phyloP scores from a whole-genome alignment of 2,797 vertebrate genomes.

The Falco biarmicus region DNA sequence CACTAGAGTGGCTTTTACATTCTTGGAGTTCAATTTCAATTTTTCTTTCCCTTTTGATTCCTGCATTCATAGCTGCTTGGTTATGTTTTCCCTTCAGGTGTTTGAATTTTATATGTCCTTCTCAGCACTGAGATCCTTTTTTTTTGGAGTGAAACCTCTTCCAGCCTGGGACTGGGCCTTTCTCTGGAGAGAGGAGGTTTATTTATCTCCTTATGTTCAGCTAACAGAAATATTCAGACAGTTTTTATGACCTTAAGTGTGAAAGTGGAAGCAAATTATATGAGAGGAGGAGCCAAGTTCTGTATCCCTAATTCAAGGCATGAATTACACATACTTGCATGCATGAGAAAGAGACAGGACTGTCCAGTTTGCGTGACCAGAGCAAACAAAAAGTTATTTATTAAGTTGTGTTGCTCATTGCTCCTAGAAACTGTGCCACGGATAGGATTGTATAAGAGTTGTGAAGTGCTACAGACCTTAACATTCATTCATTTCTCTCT shows the following conservation, averaged over 20 bases:
- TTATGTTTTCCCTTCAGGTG: background rate
- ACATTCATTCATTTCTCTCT: background rate
- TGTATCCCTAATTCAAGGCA: background rate
- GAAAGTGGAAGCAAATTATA: background rate
- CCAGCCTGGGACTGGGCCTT: background rate
- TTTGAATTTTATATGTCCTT: background rate
- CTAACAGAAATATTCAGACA: background rate
- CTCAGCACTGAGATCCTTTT: background rate
- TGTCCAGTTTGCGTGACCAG: background rate
- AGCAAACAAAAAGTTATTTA: background rate
- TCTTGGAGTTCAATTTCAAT: background rate
- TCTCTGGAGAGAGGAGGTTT: background rate
- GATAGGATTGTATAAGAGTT: background rate
- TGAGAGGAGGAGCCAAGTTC: background rate
- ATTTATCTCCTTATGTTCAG: background rate
- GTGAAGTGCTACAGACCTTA: background rate
- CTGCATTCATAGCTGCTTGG: background rate
- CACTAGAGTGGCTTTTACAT: background rate
- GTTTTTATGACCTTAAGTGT: background rate
- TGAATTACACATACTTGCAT: background rate
- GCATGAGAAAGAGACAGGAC: background rate
- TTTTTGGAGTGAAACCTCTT: background rate
- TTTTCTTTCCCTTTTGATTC: accelerated
- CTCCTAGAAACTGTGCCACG: background rate
- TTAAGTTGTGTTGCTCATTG: background rate